Conservation (phyloP, 2,113 vertebrate genomes). For the Poeciliopsis occidentalis region DNA sequence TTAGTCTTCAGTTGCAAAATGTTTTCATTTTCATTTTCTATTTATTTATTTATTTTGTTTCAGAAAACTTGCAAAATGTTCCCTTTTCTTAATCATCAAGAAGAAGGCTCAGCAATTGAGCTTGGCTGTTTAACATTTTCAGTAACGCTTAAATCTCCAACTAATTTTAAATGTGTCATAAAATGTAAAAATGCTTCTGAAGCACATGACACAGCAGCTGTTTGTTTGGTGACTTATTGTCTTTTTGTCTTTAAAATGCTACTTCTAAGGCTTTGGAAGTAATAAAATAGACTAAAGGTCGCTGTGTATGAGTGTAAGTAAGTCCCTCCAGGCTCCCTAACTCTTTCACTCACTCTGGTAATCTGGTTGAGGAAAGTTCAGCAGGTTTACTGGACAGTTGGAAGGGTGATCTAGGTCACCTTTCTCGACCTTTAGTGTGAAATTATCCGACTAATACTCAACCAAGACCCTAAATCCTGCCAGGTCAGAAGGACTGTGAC, state of each 20-base stretch:
- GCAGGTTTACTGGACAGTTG: conserved; percentile 49
- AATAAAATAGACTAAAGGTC: conserved; percentile 43
- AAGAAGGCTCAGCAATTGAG: not conserved
- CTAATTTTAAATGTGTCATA: not conserved
- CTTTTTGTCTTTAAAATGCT: not conserved
- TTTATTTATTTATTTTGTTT: not conserved
- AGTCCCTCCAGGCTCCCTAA: not conserved
- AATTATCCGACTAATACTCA: conserved; percentile 56
- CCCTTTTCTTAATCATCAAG: not conserved
- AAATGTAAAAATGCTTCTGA: not conserved
- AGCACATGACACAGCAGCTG: not conserved
- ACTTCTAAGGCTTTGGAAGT: not conserved
- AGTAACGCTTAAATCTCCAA: not conserved
- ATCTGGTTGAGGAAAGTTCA: conserved; percentile 58
- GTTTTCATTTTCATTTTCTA: not conserved
- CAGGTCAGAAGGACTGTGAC: conserved; percentile 37
- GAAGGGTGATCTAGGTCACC: conserved; percentile 40
- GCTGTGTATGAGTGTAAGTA: not conserved
- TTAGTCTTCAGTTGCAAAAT: not conserved
- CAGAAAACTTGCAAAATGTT: too few relatives aligned
- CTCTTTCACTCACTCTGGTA: conserved; percentile 8
- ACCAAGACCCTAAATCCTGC: conserved; percentile 56
- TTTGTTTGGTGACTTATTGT: not conserved
- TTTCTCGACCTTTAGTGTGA: conserved; percentile 43
- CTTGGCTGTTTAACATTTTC: not conserved